Percentiles rank a stretch among this genome's conserved stretches.
These are phyloP conservation scores for Epinotia nisella DNA, from an alignment of 2,888 invertebrate species.

Conservation along the genomic window DNA sequence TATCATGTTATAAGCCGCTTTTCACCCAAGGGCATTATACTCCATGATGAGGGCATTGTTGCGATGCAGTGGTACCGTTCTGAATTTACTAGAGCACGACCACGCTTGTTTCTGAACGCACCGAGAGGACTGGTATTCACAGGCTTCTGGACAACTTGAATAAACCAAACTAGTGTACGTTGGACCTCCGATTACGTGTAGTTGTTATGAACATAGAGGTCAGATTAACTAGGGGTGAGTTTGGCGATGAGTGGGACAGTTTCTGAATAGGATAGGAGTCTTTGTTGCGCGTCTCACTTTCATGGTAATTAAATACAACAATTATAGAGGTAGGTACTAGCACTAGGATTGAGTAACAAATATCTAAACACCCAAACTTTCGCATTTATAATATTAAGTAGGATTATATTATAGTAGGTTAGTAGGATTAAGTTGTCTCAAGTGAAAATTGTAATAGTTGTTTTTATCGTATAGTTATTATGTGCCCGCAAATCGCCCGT, in stretches of 20 bases:
- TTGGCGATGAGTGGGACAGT: background rate
- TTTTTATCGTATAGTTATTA: background rate
- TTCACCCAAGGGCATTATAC: background rate
- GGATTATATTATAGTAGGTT: too few relatives aligned
- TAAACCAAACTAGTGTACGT: background rate
- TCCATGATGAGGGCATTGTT: constrained; percentile 16
- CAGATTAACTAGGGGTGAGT: background rate
- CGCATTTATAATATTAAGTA: too few relatives aligned
- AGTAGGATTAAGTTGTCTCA: too few relatives aligned
- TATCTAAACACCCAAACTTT: too few relatives aligned
- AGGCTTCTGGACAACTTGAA: background rate
- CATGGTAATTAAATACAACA: constrained; percentile 13
- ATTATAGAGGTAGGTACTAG: constrained; percentile 1
- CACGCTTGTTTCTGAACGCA: background rate
- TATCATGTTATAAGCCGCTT: background rate
- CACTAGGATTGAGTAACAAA: too few relatives aligned
- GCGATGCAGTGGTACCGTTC: constrained; percentile 40
- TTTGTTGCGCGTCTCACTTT: constrained; percentile 10
- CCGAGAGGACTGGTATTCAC: background rate
- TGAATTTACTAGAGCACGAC: constrained; percentile 47
- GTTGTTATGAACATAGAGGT: background rate
- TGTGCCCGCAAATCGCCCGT: too few relatives aligned
- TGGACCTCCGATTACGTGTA: background rate
- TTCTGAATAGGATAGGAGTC: background rate
- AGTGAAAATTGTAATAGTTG: constrained; percentile 5